Conservation (phyloP, 2,888 invertebrate species). For the Morinoia aosen region DNA sequence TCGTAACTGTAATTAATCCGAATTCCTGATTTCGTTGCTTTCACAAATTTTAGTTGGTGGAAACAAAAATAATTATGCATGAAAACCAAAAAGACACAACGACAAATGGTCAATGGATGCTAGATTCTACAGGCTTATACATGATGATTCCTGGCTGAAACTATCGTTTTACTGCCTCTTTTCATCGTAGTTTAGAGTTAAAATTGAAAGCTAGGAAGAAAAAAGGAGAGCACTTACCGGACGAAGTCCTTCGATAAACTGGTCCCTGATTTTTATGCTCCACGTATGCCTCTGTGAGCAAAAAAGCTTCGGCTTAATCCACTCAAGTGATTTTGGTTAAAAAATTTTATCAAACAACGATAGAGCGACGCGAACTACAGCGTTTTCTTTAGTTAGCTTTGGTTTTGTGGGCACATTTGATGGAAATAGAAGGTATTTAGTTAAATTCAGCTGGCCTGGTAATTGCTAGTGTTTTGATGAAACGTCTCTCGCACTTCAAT, state of each 20-base stretch:
- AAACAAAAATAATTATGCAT: too few species aligned
- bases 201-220: not conserved
- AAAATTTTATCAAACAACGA: conserved; percentile 45
- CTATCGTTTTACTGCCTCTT: not conserved
- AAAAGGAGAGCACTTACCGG: not conserved
- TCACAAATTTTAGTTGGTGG: not conserved
- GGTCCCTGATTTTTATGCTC: not conserved
- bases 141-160: too few species aligned
- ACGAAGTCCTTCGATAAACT: conserved; percentile 1
- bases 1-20: too few species aligned
- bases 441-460: not conserved
- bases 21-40: not conserved
- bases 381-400: not conserved
- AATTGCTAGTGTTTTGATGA: not conserved
- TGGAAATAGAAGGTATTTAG: not conserved
- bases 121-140: too few species aligned
- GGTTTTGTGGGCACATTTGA: not conserved
- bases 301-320: conserved; percentile 34
- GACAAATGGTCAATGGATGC: too few species aligned
- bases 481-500: not conserved
- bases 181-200: not conserved
- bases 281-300: conserved; percentile 5
- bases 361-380: conserved; percentile 1
- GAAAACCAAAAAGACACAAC: too few species aligned
- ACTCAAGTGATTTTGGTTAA: conserved; percentile 10